Conservation (phyloP, 1,140 invertebrate genomes). For the Schlechtendalia chinensis region DNA sequence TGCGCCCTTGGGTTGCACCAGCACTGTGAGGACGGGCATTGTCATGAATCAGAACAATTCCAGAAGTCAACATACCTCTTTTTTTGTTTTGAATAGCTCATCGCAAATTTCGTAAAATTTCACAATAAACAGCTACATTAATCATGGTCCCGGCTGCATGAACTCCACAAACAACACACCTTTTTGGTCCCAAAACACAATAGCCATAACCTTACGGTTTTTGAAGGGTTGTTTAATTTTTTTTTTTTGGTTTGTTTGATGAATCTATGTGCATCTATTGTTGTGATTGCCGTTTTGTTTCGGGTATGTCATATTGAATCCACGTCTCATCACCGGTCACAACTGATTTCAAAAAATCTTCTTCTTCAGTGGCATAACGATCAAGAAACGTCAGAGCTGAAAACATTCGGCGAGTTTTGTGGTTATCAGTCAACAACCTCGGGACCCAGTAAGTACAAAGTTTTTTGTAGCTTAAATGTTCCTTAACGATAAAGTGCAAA, state of each 20-base stretch:
- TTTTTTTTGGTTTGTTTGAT: background rate
- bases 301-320: conserved; percentile 52
- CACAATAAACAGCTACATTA: conserved; percentile 52
- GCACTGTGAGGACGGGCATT: conserved; percentile 55
- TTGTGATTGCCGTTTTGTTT: conserved; percentile 52
- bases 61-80: conserved; percentile 50
- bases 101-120: conserved; percentile 50
- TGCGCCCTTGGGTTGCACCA: conserved; percentile 49
- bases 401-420: conserved; percentile 39
- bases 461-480: too few species aligned
- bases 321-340: conserved; percentile 54
- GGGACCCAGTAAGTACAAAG: conserved; percentile 51
- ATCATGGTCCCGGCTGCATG: conserved; percentile 53
- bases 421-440: conserved; percentile 49
- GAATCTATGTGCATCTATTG: conserved; percentile 33
- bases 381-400: conserved; percentile 34
- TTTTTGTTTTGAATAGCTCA: conserved; percentile 51
- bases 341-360: conserved; percentile 52
- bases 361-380: conserved; percentile 34
- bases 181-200: too few species aligned
- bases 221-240: conserved; percentile 42
- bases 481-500: conserved; percentile 27
- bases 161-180: conserved; percentile 53
- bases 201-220: conserved; percentile 53
- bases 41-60: conserved; percentile 54